Conservation (phyloP, 2,888 invertebrate species). For the Yponomeuta sedellus region DNA sequence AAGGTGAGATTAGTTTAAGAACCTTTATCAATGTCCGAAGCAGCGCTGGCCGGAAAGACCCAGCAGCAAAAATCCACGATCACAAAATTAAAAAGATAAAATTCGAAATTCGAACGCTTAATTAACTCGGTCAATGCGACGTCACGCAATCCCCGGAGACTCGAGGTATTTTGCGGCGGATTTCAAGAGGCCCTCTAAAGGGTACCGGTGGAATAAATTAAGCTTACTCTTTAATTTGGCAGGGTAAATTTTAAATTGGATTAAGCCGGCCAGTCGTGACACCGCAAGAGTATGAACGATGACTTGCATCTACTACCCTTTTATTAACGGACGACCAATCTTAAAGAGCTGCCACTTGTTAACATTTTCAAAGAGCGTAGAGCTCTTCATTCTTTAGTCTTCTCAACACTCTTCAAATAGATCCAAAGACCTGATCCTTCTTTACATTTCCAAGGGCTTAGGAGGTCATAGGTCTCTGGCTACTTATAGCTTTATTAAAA, state of each 20-base stretch:
- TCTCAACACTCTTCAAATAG: background rate
- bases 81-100: conserved; percentile 13
- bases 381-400: background rate
- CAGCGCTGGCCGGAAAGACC: background rate
- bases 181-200: conserved; percentile 33
- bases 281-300: conserved; percentile 69
- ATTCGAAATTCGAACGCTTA: conserved; percentile 32
- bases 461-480: background rate
- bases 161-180: conserved; percentile 33
- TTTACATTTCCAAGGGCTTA: background rate
- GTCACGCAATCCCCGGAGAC: conserved; percentile 54
- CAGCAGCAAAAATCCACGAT: conserved; percentile 5
- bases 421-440: background rate
- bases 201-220: conserved; percentile 15
- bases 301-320: conserved; percentile 40
- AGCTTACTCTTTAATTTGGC: conserved; percentile 28
- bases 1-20: background rate
- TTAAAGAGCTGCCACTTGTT: conserved; percentile 28
- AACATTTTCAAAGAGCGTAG: background rate
- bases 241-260: conserved; percentile 68
- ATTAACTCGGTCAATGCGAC: conserved; percentile 62
- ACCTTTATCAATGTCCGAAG: background rate
- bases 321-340: conserved; percentile 26
- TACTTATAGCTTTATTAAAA: background rate
- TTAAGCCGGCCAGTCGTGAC: conserved; percentile 70